A percentile compares a stretch with the other conserved stretches of the same genome.
phyloP scores from a whole-genome alignment of 92 coral and sea anemone species.

The Scolanthus callimorphus region DNA sequence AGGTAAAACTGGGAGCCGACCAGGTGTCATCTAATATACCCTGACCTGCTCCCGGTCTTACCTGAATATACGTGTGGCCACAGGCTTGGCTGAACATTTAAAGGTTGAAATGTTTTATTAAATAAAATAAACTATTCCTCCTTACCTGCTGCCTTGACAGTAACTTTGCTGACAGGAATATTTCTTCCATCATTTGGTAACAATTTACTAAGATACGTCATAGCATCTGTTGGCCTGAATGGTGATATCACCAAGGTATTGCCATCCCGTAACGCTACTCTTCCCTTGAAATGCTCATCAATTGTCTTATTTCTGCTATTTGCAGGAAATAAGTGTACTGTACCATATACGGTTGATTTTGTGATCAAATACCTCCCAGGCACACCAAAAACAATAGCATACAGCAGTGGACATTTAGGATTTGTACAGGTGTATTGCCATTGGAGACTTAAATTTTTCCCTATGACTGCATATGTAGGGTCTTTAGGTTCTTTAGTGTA shows the following conservation, averaged over 20 bases:
- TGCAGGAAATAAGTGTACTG: not conserved
- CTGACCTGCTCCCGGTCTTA: no score
- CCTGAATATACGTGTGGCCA: no score
- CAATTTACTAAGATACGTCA: not conserved
- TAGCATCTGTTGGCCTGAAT: not conserved
- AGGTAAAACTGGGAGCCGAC: no score
- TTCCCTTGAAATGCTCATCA: not conserved
- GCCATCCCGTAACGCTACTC: not conserved
- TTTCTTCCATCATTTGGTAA: not conserved
- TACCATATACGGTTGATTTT: not conserved
- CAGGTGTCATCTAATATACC: no score
- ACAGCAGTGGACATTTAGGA: not conserved
- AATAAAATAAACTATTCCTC: no score
- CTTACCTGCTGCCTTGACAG: slow-evolving; percentile 1
- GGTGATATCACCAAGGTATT: not conserved
- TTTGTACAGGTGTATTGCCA: not conserved
- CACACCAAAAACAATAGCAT: slow-evolving; percentile 1
- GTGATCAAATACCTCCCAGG: not conserved
- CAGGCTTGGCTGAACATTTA: no score
- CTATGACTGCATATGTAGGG: not conserved
- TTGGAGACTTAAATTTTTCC: not conserved
- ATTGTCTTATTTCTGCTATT: not conserved
- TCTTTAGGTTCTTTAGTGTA: not conserved
- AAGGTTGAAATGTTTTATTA: no score
- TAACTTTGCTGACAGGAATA: not conserved